Percentiles rank a stretch among this genome's conserved stretches.
Conservation (phyloP, 1,140 invertebrate species). For the Goniozus legneri region DNA sequence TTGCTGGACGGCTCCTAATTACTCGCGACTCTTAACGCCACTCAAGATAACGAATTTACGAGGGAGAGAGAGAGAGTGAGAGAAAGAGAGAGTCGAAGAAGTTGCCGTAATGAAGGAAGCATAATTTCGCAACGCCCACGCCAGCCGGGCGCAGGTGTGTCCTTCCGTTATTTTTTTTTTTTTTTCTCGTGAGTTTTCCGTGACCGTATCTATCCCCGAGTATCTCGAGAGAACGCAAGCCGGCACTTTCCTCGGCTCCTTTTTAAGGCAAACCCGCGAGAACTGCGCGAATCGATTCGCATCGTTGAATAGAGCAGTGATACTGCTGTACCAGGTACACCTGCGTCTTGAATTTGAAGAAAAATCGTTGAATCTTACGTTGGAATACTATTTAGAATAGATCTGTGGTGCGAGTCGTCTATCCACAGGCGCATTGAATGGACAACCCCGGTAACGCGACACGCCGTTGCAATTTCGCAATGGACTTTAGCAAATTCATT, state of each 20-base stretch:
- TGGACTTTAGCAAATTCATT: no score
- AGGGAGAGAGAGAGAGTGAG: no score
- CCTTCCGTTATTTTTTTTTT: constrained; percentile 27
- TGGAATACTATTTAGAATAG: no score
- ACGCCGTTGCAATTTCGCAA: no score
- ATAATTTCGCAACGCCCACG: constrained; percentile 18
- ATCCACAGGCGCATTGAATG: no score
- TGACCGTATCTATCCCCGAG: constrained; percentile 1
- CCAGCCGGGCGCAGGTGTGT: constrained; percentile 33
- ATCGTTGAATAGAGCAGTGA: constrained; percentile 1
- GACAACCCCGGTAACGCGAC: no score
- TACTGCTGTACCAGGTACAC: not conserved
- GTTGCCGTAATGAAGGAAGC: not conserved
- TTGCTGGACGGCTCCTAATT: constrained; percentile 17
- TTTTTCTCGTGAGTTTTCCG: constrained; percentile 7
- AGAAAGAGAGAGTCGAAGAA: not conserved
- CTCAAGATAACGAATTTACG: not conserved
- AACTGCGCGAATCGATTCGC: constrained; percentile 42
- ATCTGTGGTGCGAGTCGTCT: no score
- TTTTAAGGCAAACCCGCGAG: constrained; percentile 44
- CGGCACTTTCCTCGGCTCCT: constrained; percentile 41
- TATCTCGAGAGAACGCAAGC: constrained; percentile 15
- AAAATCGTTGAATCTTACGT: no score
- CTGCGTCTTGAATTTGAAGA: not conserved
- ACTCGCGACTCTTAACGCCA: not conserved